phyloP scores from a whole-genome alignment of 1,140 invertebrate genomes.

The Drosophila burlai region DNA sequence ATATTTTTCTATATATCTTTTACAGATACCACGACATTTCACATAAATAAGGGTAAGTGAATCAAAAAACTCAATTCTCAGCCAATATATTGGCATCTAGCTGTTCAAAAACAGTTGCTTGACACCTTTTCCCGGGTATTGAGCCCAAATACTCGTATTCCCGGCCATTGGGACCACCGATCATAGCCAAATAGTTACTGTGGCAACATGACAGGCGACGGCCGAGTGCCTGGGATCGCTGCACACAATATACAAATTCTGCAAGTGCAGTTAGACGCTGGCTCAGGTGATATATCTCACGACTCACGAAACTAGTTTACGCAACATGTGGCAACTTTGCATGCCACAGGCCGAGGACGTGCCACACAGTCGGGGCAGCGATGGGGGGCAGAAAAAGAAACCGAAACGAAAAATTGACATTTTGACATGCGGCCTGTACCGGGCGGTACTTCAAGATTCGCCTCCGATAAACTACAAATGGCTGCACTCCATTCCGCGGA shows the following conservation, averaged over 20 bases:
- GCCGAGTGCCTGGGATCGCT: conserved; percentile 36
- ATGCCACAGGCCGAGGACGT: conserved; percentile 65
- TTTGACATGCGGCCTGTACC: conserved; percentile 72
- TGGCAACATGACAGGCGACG: conserved; percentile 32
- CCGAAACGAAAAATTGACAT: conserved; percentile 75
- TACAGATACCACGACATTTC: conserved; percentile 8
- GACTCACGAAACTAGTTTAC: conserved; percentile 77
- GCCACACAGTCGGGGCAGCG: conserved; percentile 38
- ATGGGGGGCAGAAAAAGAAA: conserved; percentile 8
- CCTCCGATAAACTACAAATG: conserved; percentile 80
- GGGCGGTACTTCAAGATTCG: conserved; percentile 78
- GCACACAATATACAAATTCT: conserved; percentile 45
- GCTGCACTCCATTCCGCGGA: conserved; percentile 9
- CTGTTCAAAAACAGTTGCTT: conserved; percentile 30
- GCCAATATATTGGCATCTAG: conserved; percentile 17
- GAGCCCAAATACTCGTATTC: conserved; percentile 1
- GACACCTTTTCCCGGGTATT: conserved; percentile 30
- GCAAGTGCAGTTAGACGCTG: conserved; percentile 32
- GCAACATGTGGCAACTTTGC: conserved; percentile 83
- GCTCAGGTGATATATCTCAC: conserved; percentile 78
- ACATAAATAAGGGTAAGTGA: conserved; percentile 25
- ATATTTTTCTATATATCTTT: neutral
- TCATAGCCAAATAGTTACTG: conserved; percentile 28
- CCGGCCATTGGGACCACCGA: conserved; percentile 15
- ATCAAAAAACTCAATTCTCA: conserved; percentile 7